phyloP scores from a whole-genome alignment of 2,888 invertebrate species.

The Glaucopsyche alexis region DNA sequence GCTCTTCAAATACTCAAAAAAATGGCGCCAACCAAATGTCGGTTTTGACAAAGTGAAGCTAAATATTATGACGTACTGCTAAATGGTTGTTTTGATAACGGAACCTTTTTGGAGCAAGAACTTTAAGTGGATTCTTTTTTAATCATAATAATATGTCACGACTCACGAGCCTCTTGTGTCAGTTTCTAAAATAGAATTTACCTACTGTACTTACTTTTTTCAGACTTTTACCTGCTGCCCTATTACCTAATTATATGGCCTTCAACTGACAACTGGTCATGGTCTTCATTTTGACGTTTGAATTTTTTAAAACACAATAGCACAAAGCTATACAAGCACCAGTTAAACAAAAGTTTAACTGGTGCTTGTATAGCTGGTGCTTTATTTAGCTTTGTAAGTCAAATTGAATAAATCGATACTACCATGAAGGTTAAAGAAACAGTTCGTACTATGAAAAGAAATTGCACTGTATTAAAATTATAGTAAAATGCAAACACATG shows the following conservation, averaged over 20 bases:
- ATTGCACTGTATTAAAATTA: neutral
- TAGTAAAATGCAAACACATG: neutral
- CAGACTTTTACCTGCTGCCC: neutral
- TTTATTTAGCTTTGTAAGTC: neutral
- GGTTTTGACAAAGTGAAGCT: conserved; percentile 57
- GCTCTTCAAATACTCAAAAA: conserved; percentile 11
- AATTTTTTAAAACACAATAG: no score
- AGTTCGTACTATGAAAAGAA: no score
- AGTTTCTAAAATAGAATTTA: neutral
- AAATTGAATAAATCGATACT: neutral
- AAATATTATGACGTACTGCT: conserved; percentile 66
- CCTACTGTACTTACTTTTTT: neutral
- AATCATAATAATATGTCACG: neutral
- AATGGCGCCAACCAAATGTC: conserved; percentile 58
- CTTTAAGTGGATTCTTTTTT: conserved; percentile 35
- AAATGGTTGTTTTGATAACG: conserved; percentile 61
- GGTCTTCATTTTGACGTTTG: no score
- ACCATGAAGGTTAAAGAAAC: no score
- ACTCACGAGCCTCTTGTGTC: neutral
- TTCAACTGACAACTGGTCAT: no score
- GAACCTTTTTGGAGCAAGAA: conserved; percentile 50
- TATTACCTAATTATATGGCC: no score
- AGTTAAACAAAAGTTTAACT: no score
- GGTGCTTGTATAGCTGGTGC: no score
- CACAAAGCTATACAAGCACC: no score